phyloP scores from a whole-genome alignment of 2,888 invertebrate genomes.

The Drosophila nigricruria region DNA sequence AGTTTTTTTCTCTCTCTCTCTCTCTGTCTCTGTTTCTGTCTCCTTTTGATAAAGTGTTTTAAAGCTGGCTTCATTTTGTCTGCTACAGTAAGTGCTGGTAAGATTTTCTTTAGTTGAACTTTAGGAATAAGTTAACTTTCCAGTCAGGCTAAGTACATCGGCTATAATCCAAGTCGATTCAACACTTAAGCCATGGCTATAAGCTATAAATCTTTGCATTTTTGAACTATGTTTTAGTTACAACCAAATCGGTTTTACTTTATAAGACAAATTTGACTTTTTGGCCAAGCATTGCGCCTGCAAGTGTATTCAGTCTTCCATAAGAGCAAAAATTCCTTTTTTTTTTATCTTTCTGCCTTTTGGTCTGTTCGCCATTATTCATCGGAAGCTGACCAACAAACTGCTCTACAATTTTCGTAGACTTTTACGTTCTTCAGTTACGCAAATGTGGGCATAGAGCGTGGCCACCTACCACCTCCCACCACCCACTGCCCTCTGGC shows the following conservation, averaged over 20 bases:
- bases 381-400: slow-evolving; percentile 21
- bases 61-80: background rate
- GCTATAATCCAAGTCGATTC: background rate
- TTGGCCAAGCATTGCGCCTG: background rate
- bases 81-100: background rate
- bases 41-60: background rate
- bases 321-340: background rate
- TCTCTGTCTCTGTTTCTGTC: background rate
- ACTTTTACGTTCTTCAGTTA: slow-evolving; percentile 19
- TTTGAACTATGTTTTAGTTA: background rate
- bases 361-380: slow-evolving; percentile 28
- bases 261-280: background rate
- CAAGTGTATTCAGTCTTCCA: background rate
- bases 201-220: background rate
- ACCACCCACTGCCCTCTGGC: background rate
- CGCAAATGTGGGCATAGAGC: slow-evolving; percentile 5
- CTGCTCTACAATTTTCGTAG: slow-evolving; percentile 9
- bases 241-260: background rate
- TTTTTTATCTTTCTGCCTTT: slow-evolving; percentile 6
- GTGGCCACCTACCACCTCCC: background rate
- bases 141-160: background rate
- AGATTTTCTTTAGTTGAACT: background rate
- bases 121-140: background rate
- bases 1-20: background rate
- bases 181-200: background rate